Evolutionary conservation across 2,888 invertebrate genomes (phyloP).

Genomic region (Tetanocera ferruginea): DNA sequence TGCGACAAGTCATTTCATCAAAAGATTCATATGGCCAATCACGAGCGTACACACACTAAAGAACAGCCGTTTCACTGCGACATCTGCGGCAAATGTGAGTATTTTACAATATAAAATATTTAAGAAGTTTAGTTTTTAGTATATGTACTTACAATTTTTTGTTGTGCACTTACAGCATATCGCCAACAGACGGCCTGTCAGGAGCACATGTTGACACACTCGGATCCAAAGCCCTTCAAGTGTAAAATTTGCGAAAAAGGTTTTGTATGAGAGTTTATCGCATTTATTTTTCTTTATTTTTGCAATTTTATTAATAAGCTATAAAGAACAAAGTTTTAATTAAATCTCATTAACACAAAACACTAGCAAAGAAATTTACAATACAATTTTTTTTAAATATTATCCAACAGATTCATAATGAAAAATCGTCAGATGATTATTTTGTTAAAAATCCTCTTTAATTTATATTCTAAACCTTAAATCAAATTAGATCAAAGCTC

Average conservation of each 20-base stretch:
- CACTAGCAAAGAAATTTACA: no score
- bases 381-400: no score
- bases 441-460: no score
- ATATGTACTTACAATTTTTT: background rate
- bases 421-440: no score
- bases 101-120: background rate
- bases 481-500: no score
- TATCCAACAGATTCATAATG: no score
- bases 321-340: no score
- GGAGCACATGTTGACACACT: constrained; percentile 54
- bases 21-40: constrained; percentile 54
- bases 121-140: no score
- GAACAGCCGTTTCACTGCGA: constrained; percentile 55
- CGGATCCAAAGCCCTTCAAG: constrained; percentile 54
- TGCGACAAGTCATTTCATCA: constrained; percentile 57
- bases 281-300: no score
- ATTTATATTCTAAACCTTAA: no score
- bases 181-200: constrained; percentile 53
- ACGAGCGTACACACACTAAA: constrained; percentile 55
- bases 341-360: no score
- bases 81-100: constrained; percentile 51
- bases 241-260: constrained; percentile 55
- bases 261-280: background rate
- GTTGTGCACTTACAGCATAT: constrained; percentile 43
- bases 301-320: no score